Evolutionary conservation across 1,140 invertebrate species (phyloP).

Genomic region (Leguminivora glycinivorella): DNA sequence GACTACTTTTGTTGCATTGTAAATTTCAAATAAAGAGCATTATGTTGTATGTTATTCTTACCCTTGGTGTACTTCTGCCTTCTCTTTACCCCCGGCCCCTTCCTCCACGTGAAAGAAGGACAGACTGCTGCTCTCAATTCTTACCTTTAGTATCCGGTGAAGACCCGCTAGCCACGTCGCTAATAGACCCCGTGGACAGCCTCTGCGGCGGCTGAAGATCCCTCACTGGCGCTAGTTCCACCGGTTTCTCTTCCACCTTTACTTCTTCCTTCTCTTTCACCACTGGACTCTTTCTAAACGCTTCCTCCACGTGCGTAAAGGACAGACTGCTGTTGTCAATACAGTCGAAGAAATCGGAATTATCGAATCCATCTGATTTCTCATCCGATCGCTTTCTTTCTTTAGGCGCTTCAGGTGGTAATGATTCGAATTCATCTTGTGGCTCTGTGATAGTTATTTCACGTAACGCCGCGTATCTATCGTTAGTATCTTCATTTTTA

Average conservation of each 20-base stretch:
- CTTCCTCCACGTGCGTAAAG: conserved; percentile 74
- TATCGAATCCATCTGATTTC: conserved; percentile 76
- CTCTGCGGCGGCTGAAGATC: conserved; percentile 58
- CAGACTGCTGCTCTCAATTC: conserved; percentile 68
- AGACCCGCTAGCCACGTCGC: conserved; percentile 80
- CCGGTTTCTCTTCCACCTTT: conserved; percentile 49
- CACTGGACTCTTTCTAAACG: conserved; percentile 74
- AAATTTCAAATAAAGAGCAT: no score
- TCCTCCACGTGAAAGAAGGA: conserved; percentile 75
- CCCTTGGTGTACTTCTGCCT: conserved; percentile 58
- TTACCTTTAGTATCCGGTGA: conserved; percentile 80
- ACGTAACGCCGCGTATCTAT: conserved; percentile 85
- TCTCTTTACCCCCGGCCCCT: conserved; percentile 72
- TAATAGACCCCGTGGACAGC: conserved; percentile 79
- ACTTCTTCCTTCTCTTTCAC: conserved; percentile 68
- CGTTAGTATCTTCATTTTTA: conserved; percentile 77
- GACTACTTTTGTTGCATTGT: no score
- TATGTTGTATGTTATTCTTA: no score
- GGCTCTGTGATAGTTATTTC: conserved; percentile 84
- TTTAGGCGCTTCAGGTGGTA: conserved; percentile 72
- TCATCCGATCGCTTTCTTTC: conserved; percentile 75
- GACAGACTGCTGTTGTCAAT: conserved; percentile 74
- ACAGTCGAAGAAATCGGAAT: conserved; percentile 78
- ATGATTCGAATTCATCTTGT: conserved; percentile 78
- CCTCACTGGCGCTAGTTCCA: conserved; percentile 53